Evolutionary conservation across 2,113 vertebrate genomes (phyloP).

Genomic region (Regulus satrapa): DNA sequence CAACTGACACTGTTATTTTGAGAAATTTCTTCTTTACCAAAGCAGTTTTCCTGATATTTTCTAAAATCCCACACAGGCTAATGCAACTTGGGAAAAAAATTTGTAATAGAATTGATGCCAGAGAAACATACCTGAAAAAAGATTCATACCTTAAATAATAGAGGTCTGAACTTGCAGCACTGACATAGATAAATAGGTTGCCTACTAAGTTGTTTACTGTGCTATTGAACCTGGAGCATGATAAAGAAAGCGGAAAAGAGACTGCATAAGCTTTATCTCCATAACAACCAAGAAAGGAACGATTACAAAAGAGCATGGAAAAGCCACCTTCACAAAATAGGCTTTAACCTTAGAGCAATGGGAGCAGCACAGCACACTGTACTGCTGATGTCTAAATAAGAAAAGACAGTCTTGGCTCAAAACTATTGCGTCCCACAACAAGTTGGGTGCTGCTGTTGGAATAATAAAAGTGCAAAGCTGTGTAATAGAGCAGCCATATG

Average conservation of each 20-base stretch:
- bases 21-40: neutral
- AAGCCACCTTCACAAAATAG: conserved; percentile 56
- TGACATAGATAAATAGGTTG: conserved; percentile 80
- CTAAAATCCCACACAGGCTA: neutral
- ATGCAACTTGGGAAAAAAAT: neutral
- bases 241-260: conserved; percentile 52
- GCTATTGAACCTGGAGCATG: conserved; percentile 70
- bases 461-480: neutral
- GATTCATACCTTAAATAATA: conserved; percentile 74
- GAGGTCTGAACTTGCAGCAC: conserved; percentile 70
- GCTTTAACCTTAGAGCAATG: conserved; percentile 54
- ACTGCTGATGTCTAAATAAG: conserved; percentile 54
- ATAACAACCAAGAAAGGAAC: conserved; percentile 69
- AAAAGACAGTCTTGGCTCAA: neutral
- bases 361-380: conserved; percentile 14
- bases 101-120: neutral
- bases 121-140: conserved; percentile 55
- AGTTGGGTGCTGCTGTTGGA: neutral
- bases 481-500: neutral
- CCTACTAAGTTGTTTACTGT: conserved; percentile 78
- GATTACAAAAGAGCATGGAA: conserved; percentile 47
- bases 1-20: neutral
- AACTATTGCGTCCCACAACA: neutral
- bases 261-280: conserved; percentile 59
- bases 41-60: neutral